phyloP scores from a whole-genome alignment of 2,797 vertebrate genomes.

The Macroramphosus scolopax region DNA sequence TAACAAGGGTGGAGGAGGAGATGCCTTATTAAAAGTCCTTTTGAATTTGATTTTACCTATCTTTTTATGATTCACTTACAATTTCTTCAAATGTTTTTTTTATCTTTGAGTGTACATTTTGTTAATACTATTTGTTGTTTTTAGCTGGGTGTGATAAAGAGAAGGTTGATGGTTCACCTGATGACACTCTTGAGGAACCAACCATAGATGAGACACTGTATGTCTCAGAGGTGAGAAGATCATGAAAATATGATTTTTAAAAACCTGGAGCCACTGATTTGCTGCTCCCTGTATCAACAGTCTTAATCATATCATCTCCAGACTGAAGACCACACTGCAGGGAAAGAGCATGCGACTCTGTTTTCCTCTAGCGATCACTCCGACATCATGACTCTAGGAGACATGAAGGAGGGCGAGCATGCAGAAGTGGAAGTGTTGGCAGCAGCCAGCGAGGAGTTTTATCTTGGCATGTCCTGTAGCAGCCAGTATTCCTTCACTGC shows the following conservation, averaged over 20 bases:
- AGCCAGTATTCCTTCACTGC: constrained; percentile 93
- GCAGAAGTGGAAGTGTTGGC: constrained; percentile 60
- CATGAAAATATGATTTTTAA: neutral
- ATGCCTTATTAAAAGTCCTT: too few relatives aligned
- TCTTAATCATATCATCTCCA: constrained; percentile 40
- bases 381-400: constrained; percentile 91
- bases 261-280: neutral
- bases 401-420: constrained; percentile 78
- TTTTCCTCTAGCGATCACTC: constrained; percentile 91
- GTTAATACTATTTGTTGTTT: constrained; percentile 20
- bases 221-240: constrained; percentile 74
- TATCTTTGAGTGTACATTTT: too few relatives aligned
- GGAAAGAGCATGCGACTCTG: constrained; percentile 74
- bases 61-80: too few relatives aligned
- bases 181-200: constrained; percentile 61
- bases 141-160: constrained; percentile 67
- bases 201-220: constrained; percentile 58
- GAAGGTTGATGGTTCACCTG: constrained; percentile 43
- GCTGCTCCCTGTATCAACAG: neutral
- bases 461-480: constrained; percentile 92
- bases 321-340: constrained; percentile 56
- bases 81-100: too few relatives aligned
- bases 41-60: too few relatives aligned
- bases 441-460: constrained; percentile 72
- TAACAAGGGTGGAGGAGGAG: too few relatives aligned